Evolutionary conservation across 2,797 vertebrate species (phyloP), one percentile per base, ranked within the genome.

Genomic region (Clarias laeviceps): DNA sequence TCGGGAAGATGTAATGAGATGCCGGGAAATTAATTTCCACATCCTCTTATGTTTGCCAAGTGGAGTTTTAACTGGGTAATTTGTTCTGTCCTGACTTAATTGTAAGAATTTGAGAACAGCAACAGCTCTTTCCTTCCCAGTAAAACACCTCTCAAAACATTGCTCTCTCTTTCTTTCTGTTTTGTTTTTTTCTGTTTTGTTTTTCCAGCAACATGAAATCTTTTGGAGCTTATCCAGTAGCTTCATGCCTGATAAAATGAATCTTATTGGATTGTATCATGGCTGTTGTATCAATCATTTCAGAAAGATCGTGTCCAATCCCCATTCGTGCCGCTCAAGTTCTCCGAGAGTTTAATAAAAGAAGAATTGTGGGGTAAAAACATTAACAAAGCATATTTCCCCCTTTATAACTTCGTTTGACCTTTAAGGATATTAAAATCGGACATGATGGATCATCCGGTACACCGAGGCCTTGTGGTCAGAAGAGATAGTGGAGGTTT

Each of bases 371-470:
- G 65, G 64, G 73, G 17, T 70, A 86, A 89, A 92, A 92, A 90
- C 89, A 94, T 93, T 90, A 94, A 91, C 90, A 91, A 93, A 93
- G 90, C 92, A 91, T 90, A 92, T 91, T 92, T 92, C 88, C 89
- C 88, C 89, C 89, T 93, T 91, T 93, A 92, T 92, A 92, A 93
- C 91, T 93, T 89, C 84, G 82, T 80, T 84, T 93, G 92, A 94
- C 92, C 92, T 94, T 94, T 94, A 93, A 92, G 90, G 87, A 93
- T 92, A 93, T 94, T 93, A 94, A 89, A 89, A 91, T 92, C 89
- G 91, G 90, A 93, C 91, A 90, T 92, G 92, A 94, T 93, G 90
- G 93, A 93, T 93, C 85, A 76, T 87, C 87, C 37, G 50, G 88
- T 82, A 81, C 86, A 73, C 84, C 86, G 88, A 84, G 70, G 88